These are phyloP conservation scores for Stenoptilia bipunctidactyla DNA, from an alignment of 2,888 invertebrate species.

Conservation along the genomic window DNA sequence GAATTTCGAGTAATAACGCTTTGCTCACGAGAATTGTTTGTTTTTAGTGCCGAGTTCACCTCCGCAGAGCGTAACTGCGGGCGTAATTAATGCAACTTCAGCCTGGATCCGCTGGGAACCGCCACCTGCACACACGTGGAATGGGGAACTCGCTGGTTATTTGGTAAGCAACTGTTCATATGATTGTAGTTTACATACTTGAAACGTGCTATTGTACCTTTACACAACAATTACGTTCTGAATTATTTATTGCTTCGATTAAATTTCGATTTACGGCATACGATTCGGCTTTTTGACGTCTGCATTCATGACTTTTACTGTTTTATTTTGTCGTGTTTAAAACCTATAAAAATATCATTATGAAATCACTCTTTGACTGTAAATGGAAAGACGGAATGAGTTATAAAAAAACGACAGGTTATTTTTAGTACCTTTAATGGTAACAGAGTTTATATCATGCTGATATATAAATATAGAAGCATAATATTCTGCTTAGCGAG, in stretches of 20 bases:
- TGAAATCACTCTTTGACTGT: background rate
- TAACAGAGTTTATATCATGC: background rate
- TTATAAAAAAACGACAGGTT: background rate
- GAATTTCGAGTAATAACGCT: background rate
- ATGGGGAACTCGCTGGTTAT: slow-evolving; percentile 89
- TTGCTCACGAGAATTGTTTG: background rate
- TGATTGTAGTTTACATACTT: slow-evolving; percentile 1
- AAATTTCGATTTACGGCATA: background rate
- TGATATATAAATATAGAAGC: too few species aligned
- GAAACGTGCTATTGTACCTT: background rate
- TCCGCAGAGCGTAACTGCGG: slow-evolving; percentile 83
- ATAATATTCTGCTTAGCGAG: too few species aligned
- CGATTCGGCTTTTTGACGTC: background rate
- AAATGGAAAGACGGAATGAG: background rate
- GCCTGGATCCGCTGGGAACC: slow-evolving; percentile 87
- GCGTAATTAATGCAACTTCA: slow-evolving; percentile 85
- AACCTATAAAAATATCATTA: background rate
- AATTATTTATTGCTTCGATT: background rate
- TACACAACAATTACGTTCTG: background rate
- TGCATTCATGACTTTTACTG: background rate
- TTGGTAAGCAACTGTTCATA: slow-evolving; percentile 72
- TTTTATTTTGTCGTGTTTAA: background rate
- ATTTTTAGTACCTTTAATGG: background rate
- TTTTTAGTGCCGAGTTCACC: slow-evolving; percentile 41
- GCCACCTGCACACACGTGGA: slow-evolving; percentile 80